Evolutionary conservation across 2,888 invertebrate genomes (phyloP), one percentile per base, ranked within the genome.

Genomic region (Sphaerophoria rueppellii): DNA sequence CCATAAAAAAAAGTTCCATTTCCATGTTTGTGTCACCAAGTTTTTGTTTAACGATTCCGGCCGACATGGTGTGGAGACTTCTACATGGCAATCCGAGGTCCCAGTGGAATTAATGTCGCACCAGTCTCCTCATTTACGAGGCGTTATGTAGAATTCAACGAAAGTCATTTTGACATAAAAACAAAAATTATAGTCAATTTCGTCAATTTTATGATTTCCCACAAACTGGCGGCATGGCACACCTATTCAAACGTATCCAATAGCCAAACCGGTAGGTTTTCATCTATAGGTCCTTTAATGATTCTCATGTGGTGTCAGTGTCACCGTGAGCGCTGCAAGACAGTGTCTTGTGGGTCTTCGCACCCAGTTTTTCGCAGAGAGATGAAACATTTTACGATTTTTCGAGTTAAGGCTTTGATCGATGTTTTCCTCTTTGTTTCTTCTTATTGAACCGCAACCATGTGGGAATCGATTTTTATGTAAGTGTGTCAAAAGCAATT

Each of bases 401-500:
- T 77, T 82, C 73, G 57, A 57, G 43, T 46, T 71, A 71, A 75
- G 52, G 24, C 24, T 24, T 24, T 24, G 24, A 67, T 5, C 3
- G 58, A 60, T 67, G 48, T 65, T 9, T n/a, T 12, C 3, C 34
- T 6, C 0, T 43, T 4, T 9, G 12, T 24, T 54, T 7, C 34
- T 80, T 34, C 16, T 9, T 71, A 60, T 60, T 24, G 40, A 67
- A 60, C 24, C 48, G 40, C 50, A 37, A 12, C n/a, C 46, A 52
- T 60, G 24, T 24, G 52, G 11, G 55, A 24, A 14, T 48, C 54
- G 48, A 16, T 12, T 57, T 73, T 82, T 77, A 7, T 40, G 40
- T 40, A 7, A 24, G 63, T 69, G 74, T 71, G 70, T 73, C 74
- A 57, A 82, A 82, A 79, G 82, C 82, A 79, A 82, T 82, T 82